Base-by-base conservation (phyloP, 1,140 invertebrate genomes). In the Psilanteris sp. region DNA sequence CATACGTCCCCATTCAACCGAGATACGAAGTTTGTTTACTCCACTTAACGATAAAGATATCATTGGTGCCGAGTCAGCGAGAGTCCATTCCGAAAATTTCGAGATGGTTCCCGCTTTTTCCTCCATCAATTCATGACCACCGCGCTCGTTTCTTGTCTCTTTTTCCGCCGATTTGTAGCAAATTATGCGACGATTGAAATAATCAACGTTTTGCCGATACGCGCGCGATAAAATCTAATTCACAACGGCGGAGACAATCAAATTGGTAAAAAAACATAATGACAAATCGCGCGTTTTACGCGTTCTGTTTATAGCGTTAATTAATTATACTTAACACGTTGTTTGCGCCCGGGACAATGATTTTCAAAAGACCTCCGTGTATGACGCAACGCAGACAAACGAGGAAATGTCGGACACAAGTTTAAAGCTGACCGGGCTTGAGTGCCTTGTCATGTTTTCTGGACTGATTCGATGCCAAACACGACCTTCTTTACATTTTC, bases 401-500 rank as follows among this genome's bases (percentile, higher is more conserved):
- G 18, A 37, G 18, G 10, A 39, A 9, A 11, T 67, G 41, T 67
- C 10, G 15, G 24, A 67, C 52, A 68, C 66, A 79, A 79, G 81
- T 84, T 84, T 83, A 85, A 84, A 86, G 85, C 85, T 81, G 80
- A 84, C 82, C 82, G 78, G 80, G 79, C 78, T 81, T 86, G 83
- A 85, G 85, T 86, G 85, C 83, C 83, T 85, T 86, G 81, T 80
- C 83, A 79, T 86, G 83, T 85, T 81, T 29, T 11, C 15, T 43
- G 9, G 10, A 26, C 16, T n/a, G 37, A 41, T 64, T 43, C 9
- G 1, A 6, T 22, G 15, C 10, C 10, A 44, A 39, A 39, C 34
- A 24, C 9, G 16, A 7, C 16, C 10, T 34, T 44, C 11, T 54
- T 41, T 41, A 41, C 22, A 41, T 41, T 55, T 55, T 55, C 26